Percentiles rank a stretch among this genome's conserved stretches.
Conservation (phyloP, 2,797 vertebrate species). For the Pseudochaenichthys georgianus region DNA sequence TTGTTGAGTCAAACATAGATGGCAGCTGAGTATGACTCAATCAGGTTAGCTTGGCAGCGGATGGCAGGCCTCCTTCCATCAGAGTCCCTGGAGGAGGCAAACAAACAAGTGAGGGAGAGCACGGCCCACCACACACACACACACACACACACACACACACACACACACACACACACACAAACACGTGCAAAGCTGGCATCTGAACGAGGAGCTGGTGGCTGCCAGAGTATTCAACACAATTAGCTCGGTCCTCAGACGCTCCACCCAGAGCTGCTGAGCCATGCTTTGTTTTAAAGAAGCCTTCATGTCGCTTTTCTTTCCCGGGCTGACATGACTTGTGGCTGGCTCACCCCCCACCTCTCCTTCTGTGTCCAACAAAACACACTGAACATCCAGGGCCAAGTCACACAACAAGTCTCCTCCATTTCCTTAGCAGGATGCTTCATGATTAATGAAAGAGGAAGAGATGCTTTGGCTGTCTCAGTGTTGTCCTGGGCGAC, state of each 20-base stretch:
- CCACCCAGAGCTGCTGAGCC: conserved; percentile 45
- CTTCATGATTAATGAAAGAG: conserved; percentile 25
- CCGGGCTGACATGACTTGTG: conserved; percentile 48
- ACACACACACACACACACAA: conserved; percentile 26
- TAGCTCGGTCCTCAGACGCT: conserved; percentile 63
- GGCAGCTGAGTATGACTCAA: conserved; percentile 78
- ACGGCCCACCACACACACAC: conserved; percentile 28
- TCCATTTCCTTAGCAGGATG: conserved; percentile 3
- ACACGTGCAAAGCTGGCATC: conserved; percentile 49
- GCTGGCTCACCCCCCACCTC: conserved; percentile 30
- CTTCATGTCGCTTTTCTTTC: conserved; percentile 49
- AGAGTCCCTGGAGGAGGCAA: conserved; percentile 64
- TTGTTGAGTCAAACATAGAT: conserved; percentile 77
- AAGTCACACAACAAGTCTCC: conserved; percentile 23
- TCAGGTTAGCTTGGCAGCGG: conserved; percentile 81
- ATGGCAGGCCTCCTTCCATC: conserved; percentile 70
- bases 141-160: not conserved
- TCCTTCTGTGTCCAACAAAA: conserved; percentile 28
- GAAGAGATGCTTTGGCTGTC: conserved; percentile 8
- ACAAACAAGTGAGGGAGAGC: conserved; percentile 63
- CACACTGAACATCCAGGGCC: not conserved
- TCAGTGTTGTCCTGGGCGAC: not conserved
- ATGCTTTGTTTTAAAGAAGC: conserved; percentile 62
- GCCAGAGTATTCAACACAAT: conserved; percentile 71
- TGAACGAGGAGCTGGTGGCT: conserved; percentile 42